Conservation (phyloP, 2,888 invertebrate genomes). For the Meloe dianella region DNA sequence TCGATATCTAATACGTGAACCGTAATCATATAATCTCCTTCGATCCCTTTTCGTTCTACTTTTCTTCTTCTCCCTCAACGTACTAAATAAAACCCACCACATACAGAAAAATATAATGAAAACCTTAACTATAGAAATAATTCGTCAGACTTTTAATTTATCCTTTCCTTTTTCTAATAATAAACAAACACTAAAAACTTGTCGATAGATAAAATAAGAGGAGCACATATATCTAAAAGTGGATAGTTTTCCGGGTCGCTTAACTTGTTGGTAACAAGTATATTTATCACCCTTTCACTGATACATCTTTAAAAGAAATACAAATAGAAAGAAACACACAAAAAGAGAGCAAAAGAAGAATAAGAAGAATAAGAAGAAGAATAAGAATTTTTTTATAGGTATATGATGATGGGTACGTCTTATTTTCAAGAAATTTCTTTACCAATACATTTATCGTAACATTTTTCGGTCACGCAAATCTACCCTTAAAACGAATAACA, state of each 20-base stretch:
- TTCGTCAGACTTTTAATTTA: neutral
- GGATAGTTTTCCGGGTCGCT: slow-evolving; percentile 21
- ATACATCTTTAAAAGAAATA: neutral
- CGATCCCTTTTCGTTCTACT: neutral
- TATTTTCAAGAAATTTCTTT: neutral
- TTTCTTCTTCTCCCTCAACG: neutral
- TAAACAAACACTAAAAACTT: neutral
- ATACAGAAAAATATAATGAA: too few species aligned
- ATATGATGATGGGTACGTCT: neutral
- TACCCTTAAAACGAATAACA: slow-evolving; percentile 32
- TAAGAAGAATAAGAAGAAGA: too few species aligned
- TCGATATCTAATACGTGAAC: neutral
- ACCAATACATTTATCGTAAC: neutral
- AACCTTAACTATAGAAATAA: too few species aligned
- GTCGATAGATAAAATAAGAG: neutral
- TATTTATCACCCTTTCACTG: slow-evolving; percentile 20
- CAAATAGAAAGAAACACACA: neutral
- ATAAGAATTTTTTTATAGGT: too few species aligned
- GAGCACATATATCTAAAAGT: neutral
- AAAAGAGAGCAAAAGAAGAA: neutral
- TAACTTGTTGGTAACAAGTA: slow-evolving; percentile 11
- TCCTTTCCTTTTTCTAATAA: neutral
- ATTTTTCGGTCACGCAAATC: slow-evolving; percentile 35
- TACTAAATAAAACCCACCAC: neutral
- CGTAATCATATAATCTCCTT: neutral